Evolutionary conservation across 2,888 invertebrate genomes (phyloP), one percentile per base, ranked within the genome.

Genomic region (Hoplodrina ambigua): DNA sequence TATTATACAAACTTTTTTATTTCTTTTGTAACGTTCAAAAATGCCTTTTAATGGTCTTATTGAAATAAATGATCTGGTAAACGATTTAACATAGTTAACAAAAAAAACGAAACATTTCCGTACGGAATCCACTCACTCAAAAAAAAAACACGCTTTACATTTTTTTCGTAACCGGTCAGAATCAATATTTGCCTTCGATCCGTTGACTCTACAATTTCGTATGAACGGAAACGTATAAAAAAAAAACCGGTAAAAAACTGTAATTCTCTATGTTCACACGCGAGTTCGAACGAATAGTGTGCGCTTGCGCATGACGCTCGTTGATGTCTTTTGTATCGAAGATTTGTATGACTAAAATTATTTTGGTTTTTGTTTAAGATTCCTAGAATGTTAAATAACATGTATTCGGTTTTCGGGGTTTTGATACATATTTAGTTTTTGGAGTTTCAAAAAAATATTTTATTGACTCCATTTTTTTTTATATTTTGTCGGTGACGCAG

Each of bases 151-250:
- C 59, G 19, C 78, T 62, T 72, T 3, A 53, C 73, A 2, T 15
- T 64, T 82, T 79, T 85, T 76, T 71, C 72, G 64, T 66, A 72
- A 78, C 75, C 80, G 79, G 80, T 81, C 76, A 83, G 57, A 86
- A 88, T 86, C 86, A 92, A 92, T 93, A 89, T 93, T 92, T 89
- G 84, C 84, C 64, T 84, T 88, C 87, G 89, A 92, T 92, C 74
- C 87, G 87, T 92, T 91, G 89, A 87, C 85, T 90, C 81, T 86
- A 85, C 81, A 76, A 86, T 87, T 82, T 85, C 77, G 77, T 82
- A 81, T 75, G 80, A 85, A 72, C 82, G 83, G 85, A 85, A 81
- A 82, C 83, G 82, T 79, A 59, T 59, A 74, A 79, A 81, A 41
- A 81, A 37, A 83, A 85, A 82, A 86, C 81, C 78, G 77, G 80